Evolutionary conservation across 2,888 invertebrate genomes (phyloP), one percentile per base, ranked within the genome.

Genomic region (Pollenia amentaria): DNA sequence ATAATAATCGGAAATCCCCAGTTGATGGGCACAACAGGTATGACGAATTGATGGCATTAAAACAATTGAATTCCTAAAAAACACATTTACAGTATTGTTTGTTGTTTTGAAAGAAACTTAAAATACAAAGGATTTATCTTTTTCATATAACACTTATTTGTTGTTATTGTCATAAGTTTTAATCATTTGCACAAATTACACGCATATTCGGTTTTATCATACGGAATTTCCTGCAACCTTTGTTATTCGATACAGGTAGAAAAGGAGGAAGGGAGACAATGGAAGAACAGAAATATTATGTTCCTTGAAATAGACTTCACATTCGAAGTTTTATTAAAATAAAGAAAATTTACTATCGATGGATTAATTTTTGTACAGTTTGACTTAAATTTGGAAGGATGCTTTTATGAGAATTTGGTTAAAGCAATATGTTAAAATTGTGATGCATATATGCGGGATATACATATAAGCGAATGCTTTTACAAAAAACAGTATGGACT

Each of bases 201-300:
- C 38, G 12, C 40, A 29, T 57, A 29, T 57, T 60, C 12, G 18
- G 14, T 55, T 55, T 75, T 29, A 60, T 29, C n/a, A 11, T 29
- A 18, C n/a, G 12, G 11, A 16, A 46, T 75, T 75, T 62, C 48
- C 73, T 48, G 48, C 9, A 38, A 46, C 12, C n/a, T 60, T 75
- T 69, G 62, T 75, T 69, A 82, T 82, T 69, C 60, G 42, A 67
- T 60, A 51, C 60, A 67, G 81, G 75, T 67, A 82, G 38, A 75
- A 60, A 48, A 18, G 4, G 8, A 11, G 21, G 4, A 4, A 38
- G 38, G 3, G 40, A 8, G 3, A n/a, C 11, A 57, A 21, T 2
- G 21, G 21, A 21, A 21, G 21, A 21, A 21, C 21, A 21, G 21
- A 21, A 21, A 21, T 21, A 21, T 21, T 21, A 21, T 21, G 21